Percentiles rank a stretch among this genome's conserved stretches.
Conservation (phyloP, 2,888 invertebrate species). For the Steinernema hermaphroditum region DNA sequence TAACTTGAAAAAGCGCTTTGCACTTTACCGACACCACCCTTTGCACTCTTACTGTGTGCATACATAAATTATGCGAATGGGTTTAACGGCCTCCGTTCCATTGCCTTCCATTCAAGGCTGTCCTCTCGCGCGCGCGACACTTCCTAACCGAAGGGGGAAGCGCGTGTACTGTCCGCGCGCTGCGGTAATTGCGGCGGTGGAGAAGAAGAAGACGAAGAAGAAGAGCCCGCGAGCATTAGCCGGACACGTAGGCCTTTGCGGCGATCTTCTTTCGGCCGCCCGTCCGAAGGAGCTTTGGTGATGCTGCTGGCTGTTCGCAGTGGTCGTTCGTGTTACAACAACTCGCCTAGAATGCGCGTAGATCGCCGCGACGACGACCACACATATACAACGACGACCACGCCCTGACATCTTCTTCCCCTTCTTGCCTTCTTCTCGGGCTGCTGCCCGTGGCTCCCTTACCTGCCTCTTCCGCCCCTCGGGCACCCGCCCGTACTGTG, state of each 20-base stretch:
- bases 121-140: not conserved
- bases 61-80: constrained; percentile 6
- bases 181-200: not conserved
- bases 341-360: no score
- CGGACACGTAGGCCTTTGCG: constrained; percentile 4
- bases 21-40: not conserved
- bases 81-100: not conserved
- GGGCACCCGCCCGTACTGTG: no score
- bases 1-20: constrained; percentile 16
- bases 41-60: not conserved
- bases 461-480: no score
- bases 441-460: no score
- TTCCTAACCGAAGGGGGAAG: not conserved
- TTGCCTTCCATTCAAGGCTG: constrained; percentile 11
- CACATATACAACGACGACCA: constrained; percentile 5
- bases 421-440: not conserved
- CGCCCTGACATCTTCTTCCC: not conserved
- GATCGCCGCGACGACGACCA: not conserved
- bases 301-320: no score
- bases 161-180: not conserved
- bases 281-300: not conserved
- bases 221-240: not conserved
- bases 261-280: not conserved
- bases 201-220: not conserved
- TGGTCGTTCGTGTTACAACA: no score